A percentile compares a stretch with the other conserved stretches of the same genome.
Conservation (phyloP, 2,797 vertebrate species). For the Mus spretus region DNA sequence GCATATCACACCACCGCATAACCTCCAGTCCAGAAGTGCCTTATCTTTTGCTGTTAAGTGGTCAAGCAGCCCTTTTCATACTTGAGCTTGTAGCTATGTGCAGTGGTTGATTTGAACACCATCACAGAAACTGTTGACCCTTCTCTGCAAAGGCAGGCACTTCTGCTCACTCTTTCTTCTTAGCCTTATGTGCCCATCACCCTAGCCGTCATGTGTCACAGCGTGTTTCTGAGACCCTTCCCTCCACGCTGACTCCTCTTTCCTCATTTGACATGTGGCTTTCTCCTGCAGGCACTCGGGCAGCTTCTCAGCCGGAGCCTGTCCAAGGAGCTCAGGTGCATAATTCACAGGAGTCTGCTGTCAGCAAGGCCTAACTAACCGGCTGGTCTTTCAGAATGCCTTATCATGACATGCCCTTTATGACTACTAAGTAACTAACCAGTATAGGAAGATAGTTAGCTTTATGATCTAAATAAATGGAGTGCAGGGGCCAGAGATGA, state of each 20-base stretch:
- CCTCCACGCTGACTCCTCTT: not conserved
- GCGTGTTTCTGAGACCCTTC: not conserved
- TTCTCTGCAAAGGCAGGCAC: not conserved
- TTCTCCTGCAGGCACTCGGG: not conserved
- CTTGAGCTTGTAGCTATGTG: constrained; percentile 1
- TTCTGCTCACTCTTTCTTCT: not conserved
- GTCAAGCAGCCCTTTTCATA: not conserved
- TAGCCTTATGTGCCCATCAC: not conserved
- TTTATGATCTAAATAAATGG: not conserved
- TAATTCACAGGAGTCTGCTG: not conserved
- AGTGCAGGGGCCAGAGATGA: not conserved
- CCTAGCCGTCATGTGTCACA: not conserved
- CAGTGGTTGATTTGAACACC: not conserved
- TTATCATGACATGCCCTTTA: not conserved
- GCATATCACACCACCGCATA: too few species aligned
- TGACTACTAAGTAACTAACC: not conserved
- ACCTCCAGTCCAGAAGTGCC: not conserved
- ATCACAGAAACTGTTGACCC: not conserved
- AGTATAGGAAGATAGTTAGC: not conserved
- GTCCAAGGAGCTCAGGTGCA: not conserved
- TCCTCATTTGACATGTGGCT: not conserved
- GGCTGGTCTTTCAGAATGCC: not conserved
- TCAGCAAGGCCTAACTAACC: not conserved
- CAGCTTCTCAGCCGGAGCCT: constrained; percentile 13
- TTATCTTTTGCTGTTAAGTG: not conserved